A percentile compares a stretch with the other conserved stretches of the same genome.
phyloP scores from a whole-genome alignment of 1,140 invertebrate genomes.

The Pentalonia nigronervosa region DNA sequence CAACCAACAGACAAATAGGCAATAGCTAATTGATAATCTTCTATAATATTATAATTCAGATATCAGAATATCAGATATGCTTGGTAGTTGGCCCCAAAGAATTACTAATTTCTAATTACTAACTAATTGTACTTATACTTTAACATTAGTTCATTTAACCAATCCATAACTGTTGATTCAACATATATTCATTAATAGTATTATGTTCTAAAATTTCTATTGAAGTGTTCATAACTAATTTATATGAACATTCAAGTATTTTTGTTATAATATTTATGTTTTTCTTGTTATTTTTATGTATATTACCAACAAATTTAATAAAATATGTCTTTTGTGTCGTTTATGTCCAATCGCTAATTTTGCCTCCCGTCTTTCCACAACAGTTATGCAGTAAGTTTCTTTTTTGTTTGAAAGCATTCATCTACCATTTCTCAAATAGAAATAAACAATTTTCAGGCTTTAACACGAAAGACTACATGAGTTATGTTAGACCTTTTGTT shows the following conservation, averaged over 20 bases:
- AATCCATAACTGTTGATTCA: no score
- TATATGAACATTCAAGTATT: not conserved
- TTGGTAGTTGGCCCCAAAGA: no score
- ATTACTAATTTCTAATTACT: no score
- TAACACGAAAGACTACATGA: conserved; percentile 35
- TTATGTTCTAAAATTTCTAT: not conserved
- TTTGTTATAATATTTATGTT: not conserved
- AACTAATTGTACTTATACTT: no score
- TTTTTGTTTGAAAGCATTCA: not conserved
- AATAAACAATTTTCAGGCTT: conserved; percentile 32
- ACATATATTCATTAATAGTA: no score
- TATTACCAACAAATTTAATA: conserved; percentile 38
- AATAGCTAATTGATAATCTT: no score
- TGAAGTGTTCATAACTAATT: not conserved
- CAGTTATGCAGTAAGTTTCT: conserved; percentile 42
- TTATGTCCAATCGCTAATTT: conserved; percentile 25
- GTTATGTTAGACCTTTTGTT: conserved; percentile 18
- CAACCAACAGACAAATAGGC: no score
- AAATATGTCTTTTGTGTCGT: conserved; percentile 41
- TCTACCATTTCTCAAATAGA: conserved; percentile 39
- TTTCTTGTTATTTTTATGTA: conserved; percentile 49
- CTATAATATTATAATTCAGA: no score
- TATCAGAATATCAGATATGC: no score
- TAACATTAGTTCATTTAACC: no score
- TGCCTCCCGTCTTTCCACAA: not conserved